Percentiles rank a stretch among this genome's conserved stretches.
Evolutionary conservation across 2,113 vertebrate species (phyloP).

Genomic region (Petroica traversi): DNA sequence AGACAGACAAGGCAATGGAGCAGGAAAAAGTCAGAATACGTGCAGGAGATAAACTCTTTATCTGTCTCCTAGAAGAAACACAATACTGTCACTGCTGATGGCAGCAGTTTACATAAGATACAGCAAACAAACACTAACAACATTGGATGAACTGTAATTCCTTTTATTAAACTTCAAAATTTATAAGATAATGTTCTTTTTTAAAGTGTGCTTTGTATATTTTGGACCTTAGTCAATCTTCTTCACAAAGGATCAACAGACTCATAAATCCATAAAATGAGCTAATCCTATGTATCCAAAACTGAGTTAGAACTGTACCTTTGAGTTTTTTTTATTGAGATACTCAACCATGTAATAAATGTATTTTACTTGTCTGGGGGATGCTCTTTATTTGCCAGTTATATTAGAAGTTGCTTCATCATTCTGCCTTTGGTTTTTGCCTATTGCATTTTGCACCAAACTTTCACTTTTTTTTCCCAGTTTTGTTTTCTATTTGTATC

Average conservation of each 20-base stretch:
- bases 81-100: background rate
- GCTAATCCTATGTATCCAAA: background rate
- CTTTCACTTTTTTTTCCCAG: background rate
- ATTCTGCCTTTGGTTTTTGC: background rate
- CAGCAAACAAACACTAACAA: background rate
- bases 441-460: background rate
- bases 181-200: background rate
- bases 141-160: background rate
- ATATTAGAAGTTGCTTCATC: background rate
- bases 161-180: background rate
- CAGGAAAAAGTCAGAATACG: background rate
- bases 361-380: background rate
- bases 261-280: background rate
- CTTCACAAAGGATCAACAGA: background rate
- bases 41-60: background rate
- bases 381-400: background rate
- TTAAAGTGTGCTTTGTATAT: background rate
- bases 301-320: background rate
- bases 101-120: background rate
- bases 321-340: background rate
- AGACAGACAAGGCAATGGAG: background rate
- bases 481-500: background rate
- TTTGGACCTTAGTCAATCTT: background rate
- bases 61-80: background rate
- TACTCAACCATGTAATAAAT: background rate